Evolutionary conservation across 2,888 invertebrate species (phyloP), one percentile per base, ranked within the genome.

Genomic region (Macrosoma leucophasiata): DNA sequence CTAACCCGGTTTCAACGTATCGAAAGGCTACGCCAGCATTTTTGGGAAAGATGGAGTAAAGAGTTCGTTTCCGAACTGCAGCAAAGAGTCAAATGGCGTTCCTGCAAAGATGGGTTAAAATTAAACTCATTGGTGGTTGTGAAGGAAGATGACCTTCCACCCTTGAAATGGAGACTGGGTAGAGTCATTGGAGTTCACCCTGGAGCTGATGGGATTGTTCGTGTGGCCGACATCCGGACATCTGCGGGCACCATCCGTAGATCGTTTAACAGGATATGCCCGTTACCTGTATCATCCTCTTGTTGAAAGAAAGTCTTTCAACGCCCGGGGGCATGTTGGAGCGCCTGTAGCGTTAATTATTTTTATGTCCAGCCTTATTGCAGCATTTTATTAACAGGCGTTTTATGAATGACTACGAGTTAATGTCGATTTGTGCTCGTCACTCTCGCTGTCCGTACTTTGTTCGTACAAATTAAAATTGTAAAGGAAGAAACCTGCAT

Each of bases 51-150:
- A 2, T 45, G 48, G 47, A 27, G 26, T n/a, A 38, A 33, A 2
- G 43, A 47, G 14, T 47, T 40, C 15, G 15, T 47, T 11, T 21
- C 39, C 1, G 43, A 44, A 12, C 25, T 42, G 10, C 47, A 46
- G 19, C 13, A 31, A 6, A 26, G 43, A 3, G 28, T 29, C 0
- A 43, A 46, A 26, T 40, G 41, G 41, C 32, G 25, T 5, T 1
- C 4, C 1, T 21, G 11, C 3, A 15, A 31, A 12, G 30, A 17
- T 2, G 7, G 27, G 1, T 23, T 39, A 2, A 36, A 37, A 14
- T 7, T 28, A 10, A 35, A 33, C 11, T 35, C 29, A 5, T 13
- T 35, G 13, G 35, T 45, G 5, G 14, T 37, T n/a, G 6, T 37
- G 5, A 37, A 41, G 17, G 36, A 41, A 7, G 36, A 37, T 9